phyloP scores from a whole-genome alignment of 2,888 invertebrate species.

The Nycteola revayana region DNA sequence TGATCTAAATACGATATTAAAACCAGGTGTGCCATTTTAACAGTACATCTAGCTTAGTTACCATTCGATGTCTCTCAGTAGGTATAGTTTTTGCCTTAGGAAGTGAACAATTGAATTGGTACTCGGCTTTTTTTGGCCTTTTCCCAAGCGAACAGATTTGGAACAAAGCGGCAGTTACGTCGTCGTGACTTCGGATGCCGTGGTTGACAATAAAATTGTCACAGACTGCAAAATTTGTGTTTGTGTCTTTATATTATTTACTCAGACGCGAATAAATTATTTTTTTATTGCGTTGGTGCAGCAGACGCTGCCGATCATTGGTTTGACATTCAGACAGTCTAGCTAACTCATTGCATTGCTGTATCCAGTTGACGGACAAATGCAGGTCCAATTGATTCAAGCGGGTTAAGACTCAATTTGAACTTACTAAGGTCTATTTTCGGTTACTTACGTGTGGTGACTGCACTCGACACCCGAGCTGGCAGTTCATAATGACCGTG shows the following conservation, averaged over 20 bases:
- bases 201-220: slow-evolving; percentile 21
- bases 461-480: slow-evolving; percentile 58
- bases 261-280: slow-evolving; percentile 76
- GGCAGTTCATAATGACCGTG: slow-evolving; percentile 66
- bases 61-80: background rate
- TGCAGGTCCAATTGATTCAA: slow-evolving; percentile 31
- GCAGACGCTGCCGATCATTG: slow-evolving; percentile 74
- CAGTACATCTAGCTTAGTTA: slow-evolving; percentile 18
- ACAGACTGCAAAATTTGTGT: slow-evolving; percentile 41
- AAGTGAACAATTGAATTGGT: slow-evolving; percentile 25
- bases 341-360: slow-evolving; percentile 72
- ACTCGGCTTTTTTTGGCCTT: slow-evolving; percentile 28
- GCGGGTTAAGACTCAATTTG: slow-evolving; percentile 36
- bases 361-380: slow-evolving; percentile 46
- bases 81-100: slow-evolving; percentile 6
- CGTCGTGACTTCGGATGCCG: slow-evolving; percentile 24
- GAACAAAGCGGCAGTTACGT: slow-evolving; percentile 26
- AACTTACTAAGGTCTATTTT: slow-evolving; percentile 31
- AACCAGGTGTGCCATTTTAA: too few species aligned
- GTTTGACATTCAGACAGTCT: slow-evolving; percentile 81
- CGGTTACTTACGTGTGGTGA: slow-evolving; percentile 31
- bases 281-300: slow-evolving; percentile 74
- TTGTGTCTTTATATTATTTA: slow-evolving; percentile 69
- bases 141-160: slow-evolving; percentile 34
- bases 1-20: too few species aligned